phyloP scores from a whole-genome alignment of 2,888 invertebrate genomes.

The Oligia fasciuncula region DNA sequence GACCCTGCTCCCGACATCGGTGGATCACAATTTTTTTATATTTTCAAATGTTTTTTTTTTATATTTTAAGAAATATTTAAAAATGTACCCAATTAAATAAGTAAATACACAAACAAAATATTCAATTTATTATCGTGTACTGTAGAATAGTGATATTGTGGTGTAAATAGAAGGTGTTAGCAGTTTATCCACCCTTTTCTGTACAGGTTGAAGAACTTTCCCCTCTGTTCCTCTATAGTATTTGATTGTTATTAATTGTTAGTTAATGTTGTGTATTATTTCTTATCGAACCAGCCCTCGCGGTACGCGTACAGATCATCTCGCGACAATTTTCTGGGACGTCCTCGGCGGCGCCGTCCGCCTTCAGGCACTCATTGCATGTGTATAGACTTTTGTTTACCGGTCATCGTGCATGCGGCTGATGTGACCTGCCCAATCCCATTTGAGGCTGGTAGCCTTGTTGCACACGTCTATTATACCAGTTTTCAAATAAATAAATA shows the following conservation, averaged over 20 bases:
- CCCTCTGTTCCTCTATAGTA: background rate
- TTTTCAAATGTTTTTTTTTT: too few relatives aligned
- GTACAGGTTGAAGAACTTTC: background rate
- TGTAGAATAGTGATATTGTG: background rate
- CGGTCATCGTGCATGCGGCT: background rate
- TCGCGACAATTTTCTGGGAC: background rate
- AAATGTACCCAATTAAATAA: too few relatives aligned
- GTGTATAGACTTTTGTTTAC: background rate
- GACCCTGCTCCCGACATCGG: too few relatives aligned
- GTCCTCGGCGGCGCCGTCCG: background rate
- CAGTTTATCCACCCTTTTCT: background rate
- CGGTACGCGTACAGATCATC: background rate
- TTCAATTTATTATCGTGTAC: too few relatives aligned
- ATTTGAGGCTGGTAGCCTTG: background rate
- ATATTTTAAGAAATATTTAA: too few relatives aligned
- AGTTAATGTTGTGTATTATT: background rate
- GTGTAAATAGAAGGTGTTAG: background rate
- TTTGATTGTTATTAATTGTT: background rate
- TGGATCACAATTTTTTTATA: too few relatives aligned
- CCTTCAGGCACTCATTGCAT: background rate
- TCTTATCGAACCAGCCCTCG: background rate
- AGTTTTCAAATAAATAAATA: too few relatives aligned
- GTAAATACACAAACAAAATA: too few relatives aligned
- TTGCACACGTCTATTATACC: background rate
- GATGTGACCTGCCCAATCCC: background rate